Base-by-base conservation (phyloP, 2,113 vertebrate species). In the Rhea pennata region DNA sequence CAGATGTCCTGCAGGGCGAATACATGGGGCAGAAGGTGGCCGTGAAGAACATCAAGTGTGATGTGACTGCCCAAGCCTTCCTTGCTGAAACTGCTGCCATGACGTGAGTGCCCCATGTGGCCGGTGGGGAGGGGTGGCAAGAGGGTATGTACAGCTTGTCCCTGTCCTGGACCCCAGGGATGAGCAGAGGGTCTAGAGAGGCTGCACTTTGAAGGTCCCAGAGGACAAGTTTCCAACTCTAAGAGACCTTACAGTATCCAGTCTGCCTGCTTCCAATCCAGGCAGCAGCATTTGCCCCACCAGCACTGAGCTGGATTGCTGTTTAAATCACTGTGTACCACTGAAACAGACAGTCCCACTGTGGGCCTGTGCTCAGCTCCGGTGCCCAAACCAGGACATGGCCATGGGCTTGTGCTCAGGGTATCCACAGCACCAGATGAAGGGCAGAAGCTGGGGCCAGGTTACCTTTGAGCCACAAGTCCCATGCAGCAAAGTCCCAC, bases 11-110 rank as follows among this genome's bases (percentile, higher is more conserved):
- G 77, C 97, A 98, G 96, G 99, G 99, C 0, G 98, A 99, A 36
- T 99, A 99, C 59, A 98, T 99, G 97, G 98, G 98, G 62, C 98
- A 99, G 97, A 98, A 98, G 89, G 99, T 99, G 97, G 99, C 99
- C 0, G 98, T 99, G 83, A 99, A 99, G 98, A 99, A 98, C 95
- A 98, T 99, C 86, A 99, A 99, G 96, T 99, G 98, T 2, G 99
- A 99, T 2, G 99, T 99, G 54, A 99, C 98, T 0, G 98, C 99
- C 56, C 99, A 99, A 96, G 98, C 98, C 83, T 99, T 99, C 97
- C 97, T 99, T 6, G 93, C 98, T 3, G 99, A 99, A 96, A 99
- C 99, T 0, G 97, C 98, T 0, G 98, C 99, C 67, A 99, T 99
- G 99, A 99, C 99, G 99, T 99, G 96, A 98, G 99, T 90, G 23